Evolutionary conservation across 2,888 invertebrate genomes (phyloP).

Genomic region (Oxycera nigricornis): DNA sequence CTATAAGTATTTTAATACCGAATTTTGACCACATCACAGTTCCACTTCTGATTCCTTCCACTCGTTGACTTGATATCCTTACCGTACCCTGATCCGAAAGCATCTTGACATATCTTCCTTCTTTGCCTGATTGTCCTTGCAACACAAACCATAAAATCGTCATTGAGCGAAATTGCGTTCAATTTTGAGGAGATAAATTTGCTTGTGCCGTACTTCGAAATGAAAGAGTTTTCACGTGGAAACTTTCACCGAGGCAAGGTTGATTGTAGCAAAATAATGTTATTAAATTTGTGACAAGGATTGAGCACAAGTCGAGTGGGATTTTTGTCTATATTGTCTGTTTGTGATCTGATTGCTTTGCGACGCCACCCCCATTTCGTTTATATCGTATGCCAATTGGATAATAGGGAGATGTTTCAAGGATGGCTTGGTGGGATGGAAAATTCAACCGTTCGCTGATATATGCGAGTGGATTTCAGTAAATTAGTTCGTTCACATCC

Average conservation of each 20-base stretch:
- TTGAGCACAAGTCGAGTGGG: neutral
- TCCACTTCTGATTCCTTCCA: neutral
- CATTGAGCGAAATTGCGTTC: neutral
- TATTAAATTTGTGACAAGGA: slow-evolving; percentile 3
- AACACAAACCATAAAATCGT: neutral
- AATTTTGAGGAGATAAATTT: neutral
- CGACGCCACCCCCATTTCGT: too few relatives aligned
- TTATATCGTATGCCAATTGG: too few relatives aligned
- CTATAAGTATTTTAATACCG: too few relatives aligned
- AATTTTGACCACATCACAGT: too few relatives aligned
- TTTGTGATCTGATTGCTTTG: neutral
- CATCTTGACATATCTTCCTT: neutral
- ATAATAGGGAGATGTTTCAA: too few relatives aligned
- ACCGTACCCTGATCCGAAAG: neutral
- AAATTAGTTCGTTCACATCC: neutral
- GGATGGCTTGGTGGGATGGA: neutral
- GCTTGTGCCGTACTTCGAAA: neutral
- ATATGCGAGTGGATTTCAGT: neutral
- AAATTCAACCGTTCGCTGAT: neutral
- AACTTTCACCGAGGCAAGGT: neutral
- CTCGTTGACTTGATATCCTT: neutral
- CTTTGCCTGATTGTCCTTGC: neutral
- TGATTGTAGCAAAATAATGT: neutral
- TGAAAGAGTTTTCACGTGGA: neutral
- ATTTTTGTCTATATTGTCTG: neutral